Evolutionary conservation across 2,113 vertebrate genomes (phyloP).

Genomic region (Corythornis madagascariensis): DNA sequence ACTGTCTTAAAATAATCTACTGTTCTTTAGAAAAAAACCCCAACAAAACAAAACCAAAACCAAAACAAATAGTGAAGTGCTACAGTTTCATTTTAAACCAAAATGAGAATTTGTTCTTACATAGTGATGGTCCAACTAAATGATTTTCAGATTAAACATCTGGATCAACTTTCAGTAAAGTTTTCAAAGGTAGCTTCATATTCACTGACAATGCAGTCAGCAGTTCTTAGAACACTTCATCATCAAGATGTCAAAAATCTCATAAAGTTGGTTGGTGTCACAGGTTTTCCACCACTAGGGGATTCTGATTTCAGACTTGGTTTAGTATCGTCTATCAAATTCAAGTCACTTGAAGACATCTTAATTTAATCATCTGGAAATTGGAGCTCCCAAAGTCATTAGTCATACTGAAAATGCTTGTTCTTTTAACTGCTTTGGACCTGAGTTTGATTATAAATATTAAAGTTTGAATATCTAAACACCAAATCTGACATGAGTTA

Average conservation of each 20-base stretch:
- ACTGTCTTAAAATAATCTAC: not conserved
- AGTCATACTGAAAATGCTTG: not conserved
- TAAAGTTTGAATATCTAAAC: not conserved
- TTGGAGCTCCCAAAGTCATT: not conserved
- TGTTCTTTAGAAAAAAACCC: not conserved
- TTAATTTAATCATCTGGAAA: conserved; percentile 9
- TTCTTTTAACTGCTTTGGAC: not conserved
- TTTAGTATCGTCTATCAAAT: not conserved
- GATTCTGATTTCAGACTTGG: not conserved
- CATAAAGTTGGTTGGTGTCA: not conserved
- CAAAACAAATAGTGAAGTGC: not conserved
- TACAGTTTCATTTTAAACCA: not conserved
- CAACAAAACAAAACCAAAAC: too few species aligned
- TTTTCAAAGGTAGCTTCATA: not conserved
- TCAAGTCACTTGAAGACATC: not conserved
- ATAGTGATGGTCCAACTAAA: not conserved
- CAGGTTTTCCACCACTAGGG: not conserved
- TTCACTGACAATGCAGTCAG: not conserved
- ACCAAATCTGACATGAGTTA: not conserved
- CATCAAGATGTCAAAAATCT: not conserved
- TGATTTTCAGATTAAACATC: not conserved
- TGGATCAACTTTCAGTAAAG: not conserved
- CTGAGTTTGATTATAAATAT: not conserved
- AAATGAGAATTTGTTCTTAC: not conserved
- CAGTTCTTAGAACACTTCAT: not conserved